phyloP scores from a whole-genome alignment of 64 coral and sea anemone genomes.

The Pocillopora verrucosa region DNA sequence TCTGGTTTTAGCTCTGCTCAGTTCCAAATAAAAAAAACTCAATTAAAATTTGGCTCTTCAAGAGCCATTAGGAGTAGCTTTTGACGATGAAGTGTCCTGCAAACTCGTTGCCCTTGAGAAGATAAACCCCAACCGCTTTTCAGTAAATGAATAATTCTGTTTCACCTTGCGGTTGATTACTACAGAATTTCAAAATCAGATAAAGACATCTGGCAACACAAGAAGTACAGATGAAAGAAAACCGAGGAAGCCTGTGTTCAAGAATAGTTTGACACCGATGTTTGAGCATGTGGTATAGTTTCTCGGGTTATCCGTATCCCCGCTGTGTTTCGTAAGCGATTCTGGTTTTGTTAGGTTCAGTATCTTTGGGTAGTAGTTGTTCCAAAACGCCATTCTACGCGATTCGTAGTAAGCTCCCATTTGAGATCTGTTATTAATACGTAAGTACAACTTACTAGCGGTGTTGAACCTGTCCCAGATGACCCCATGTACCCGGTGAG shows the following conservation, averaged over 20 bases:
- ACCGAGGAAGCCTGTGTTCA: background rate
- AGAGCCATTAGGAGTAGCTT: background rate
- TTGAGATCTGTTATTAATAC: constrained; percentile 23
- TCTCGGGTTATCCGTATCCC: background rate
- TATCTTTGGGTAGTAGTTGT: constrained; percentile 12
- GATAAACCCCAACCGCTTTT: background rate
- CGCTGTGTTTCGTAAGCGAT: background rate
- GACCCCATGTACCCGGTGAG: constrained; percentile 18
- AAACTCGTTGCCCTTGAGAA: background rate
- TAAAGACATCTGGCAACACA: background rate
- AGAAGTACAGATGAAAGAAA: background rate
- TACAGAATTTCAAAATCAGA: background rate
- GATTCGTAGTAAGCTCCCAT: constrained; percentile 41
- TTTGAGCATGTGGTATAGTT: background rate
- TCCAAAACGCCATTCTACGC: constrained; percentile 60
- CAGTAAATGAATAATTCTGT: background rate
- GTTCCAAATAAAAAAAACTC: background rate
- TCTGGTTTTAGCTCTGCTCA: background rate
- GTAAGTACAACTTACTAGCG: constrained; percentile 42
- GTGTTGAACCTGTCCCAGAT: constrained; percentile 60
- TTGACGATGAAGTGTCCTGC: background rate
- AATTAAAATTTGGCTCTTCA: background rate
- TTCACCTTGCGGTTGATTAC: background rate
- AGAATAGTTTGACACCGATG: background rate
- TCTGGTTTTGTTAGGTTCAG: constrained; percentile 8